Evolutionary conservation across 2,888 invertebrate genomes (phyloP).

Genomic region (Eustalomyia histrio): DNA sequence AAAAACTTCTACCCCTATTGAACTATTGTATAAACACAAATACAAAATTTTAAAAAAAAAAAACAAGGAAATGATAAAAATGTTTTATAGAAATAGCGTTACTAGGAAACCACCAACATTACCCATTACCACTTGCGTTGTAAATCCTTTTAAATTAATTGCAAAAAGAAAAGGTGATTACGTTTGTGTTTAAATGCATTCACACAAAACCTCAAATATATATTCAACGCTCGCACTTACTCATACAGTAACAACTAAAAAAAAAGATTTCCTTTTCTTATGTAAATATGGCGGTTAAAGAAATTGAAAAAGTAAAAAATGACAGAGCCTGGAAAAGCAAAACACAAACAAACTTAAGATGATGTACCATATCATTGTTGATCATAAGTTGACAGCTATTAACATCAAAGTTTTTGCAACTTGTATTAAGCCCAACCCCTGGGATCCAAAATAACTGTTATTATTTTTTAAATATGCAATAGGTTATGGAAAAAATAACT

Average conservation of each 20-base stretch:
- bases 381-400: no score
- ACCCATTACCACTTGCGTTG: not conserved
- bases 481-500: no score
- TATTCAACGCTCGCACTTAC: no score
- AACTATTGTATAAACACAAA: no score
- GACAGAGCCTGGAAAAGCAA: not conserved
- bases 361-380: not conserved
- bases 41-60: no score
- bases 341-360: slow-evolving; percentile 5
- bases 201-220: slow-evolving; percentile 23
- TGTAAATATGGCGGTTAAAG: slow-evolving; percentile 13
- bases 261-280: not conserved
- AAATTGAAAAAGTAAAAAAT: slow-evolving; percentile 3
- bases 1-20: no score
- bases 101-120: not conserved
- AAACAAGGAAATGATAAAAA: not conserved
- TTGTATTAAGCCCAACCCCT: no score
- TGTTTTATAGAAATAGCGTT: slow-evolving; percentile 1
- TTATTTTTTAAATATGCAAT: no score
- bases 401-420: no score
- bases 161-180: slow-evolving; percentile 74
- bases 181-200: slow-evolving; percentile 64
- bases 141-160: slow-evolving; percentile 78
- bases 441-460: no score
- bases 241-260: no score